Evolutionary conservation across 2,888 invertebrate species (phyloP).

Genomic region (Teleogryllus oceanicus): DNA sequence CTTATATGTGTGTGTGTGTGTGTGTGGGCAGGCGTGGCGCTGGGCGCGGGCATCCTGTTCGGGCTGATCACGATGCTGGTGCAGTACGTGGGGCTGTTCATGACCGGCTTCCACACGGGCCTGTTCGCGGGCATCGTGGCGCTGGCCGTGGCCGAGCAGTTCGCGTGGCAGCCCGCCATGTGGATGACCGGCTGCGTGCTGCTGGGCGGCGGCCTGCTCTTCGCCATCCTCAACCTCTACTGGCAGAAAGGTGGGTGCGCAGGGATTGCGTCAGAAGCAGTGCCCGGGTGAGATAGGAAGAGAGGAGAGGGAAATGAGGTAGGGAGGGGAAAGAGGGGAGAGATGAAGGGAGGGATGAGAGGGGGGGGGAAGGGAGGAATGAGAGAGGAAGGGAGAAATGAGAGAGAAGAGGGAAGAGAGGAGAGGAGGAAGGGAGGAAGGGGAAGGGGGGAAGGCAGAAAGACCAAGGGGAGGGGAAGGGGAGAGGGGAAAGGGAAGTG

Average conservation of each 20-base stretch:
- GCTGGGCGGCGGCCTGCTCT: slow-evolving; percentile 63
- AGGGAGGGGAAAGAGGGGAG: no score
- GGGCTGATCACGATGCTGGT: slow-evolving; percentile 79
- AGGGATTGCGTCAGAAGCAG: not conserved
- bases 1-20: no score
- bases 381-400: no score
- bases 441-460: not conserved
- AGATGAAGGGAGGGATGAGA: no score
- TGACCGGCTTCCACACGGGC: slow-evolving; percentile 76
- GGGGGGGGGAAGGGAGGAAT: no score
- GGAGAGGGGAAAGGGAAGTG: no score
- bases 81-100: slow-evolving; percentile 76
- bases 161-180: slow-evolving; percentile 57
- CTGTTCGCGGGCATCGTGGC: slow-evolving; percentile 60
- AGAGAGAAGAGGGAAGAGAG: not conserved
- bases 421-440: not conserved
- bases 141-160: slow-evolving; percentile 59
- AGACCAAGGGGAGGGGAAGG: no score
- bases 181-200: slow-evolving; percentile 70
- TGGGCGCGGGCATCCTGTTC: slow-evolving; percentile 70
- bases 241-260: slow-evolving; percentile 64
- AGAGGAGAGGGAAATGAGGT: not conserved
- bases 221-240: slow-evolving; percentile 68
- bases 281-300: not conserved
- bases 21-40: slow-evolving; percentile 58